A percentile compares a stretch with the other conserved stretches of the same genome.
These are phyloP conservation scores for Napeogenes inachia DNA, from an alignment of 2,888 invertebrate genomes.

Conservation along the genomic window DNA sequence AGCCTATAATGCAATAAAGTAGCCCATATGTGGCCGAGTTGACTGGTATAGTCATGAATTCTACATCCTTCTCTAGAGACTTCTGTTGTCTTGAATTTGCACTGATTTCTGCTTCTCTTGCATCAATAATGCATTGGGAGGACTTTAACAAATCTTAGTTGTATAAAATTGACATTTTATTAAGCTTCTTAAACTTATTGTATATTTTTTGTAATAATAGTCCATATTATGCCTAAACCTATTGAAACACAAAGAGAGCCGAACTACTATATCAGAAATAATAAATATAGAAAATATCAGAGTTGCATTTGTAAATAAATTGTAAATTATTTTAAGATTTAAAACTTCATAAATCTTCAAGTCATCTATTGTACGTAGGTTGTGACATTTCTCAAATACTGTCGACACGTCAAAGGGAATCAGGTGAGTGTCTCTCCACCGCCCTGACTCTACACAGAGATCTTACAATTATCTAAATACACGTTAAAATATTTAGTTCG, in stretches of 20 bases:
- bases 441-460: not conserved
- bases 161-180: slow-evolving; percentile 3
- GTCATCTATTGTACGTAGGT: not conserved
- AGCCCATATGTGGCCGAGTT: slow-evolving; percentile 8
- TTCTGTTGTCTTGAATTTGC: slow-evolving; percentile 37
- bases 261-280: no score
- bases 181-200: no score
- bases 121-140: slow-evolving; percentile 31
- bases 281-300: no score
- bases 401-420: slow-evolving; percentile 19
- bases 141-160: slow-evolving; percentile 18
- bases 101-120: slow-evolving; percentile 33
- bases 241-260: no score
- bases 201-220: no score
- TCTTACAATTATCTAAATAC: not conserved
- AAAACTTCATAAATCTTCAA: not conserved
- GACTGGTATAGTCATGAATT: slow-evolving; percentile 41
- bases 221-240: no score
- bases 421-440: slow-evolving; percentile 13
- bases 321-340: no score
- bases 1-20: slow-evolving; percentile 10
- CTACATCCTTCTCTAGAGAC: slow-evolving; percentile 37
- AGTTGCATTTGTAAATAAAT: no score
- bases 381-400: slow-evolving; percentile 6
- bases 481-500: not conserved